Base-by-base conservation (phyloP, 2,888 invertebrate species). In the Tetheella fluctuosa region DNA sequence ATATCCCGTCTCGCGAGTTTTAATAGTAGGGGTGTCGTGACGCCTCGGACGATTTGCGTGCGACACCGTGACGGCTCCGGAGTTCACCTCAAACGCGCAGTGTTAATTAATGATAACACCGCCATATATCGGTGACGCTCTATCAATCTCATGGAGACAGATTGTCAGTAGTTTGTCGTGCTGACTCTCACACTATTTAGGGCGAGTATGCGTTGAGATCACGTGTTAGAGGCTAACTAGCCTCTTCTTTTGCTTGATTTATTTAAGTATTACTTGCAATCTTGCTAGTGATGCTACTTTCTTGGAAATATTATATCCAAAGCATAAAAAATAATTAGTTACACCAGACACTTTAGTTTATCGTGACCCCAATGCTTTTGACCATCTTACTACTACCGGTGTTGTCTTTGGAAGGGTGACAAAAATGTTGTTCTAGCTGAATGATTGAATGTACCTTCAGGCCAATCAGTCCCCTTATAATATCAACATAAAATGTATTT, bases 111-210 rank as follows among this genome's bases (percentile, higher is more conserved):
- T 86, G 81, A 73, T 79, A 79, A 76, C 81, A 79, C 71, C 77
- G 86, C 85, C 89, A 89, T 91, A 88, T 88, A 87, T 87, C 85
- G 85, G 86, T 78, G 84, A 87, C 88, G 88, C 84, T 74, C 84
- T 82, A 90, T 91, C 89, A 85, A 90, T 91, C 89, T 88, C 76
- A 58, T 66, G 66, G 77, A 69, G 82, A 76, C 80, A 77, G 80
- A 77, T 78, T 78, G 81, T 76, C 77, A 72, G 72, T 73, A 81
- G 86, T 88, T 88, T 89, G 85, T 89, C 84, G 79, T 71, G 73
- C 70, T 70, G 23, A 13, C 53, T 55, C 20, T 39, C 23, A 37
- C 34, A 48, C 48, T 48, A 48, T 48, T 34, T 20, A 20, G n/a
- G 20, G 20, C 13, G 20, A 55, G 20, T 34, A 13, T 15, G 34